These are phyloP conservation scores for Cacajao melanocephalus DNA, from an alignment of 2,797 vertebrate genomes.

Conservation along the genomic window DNA sequence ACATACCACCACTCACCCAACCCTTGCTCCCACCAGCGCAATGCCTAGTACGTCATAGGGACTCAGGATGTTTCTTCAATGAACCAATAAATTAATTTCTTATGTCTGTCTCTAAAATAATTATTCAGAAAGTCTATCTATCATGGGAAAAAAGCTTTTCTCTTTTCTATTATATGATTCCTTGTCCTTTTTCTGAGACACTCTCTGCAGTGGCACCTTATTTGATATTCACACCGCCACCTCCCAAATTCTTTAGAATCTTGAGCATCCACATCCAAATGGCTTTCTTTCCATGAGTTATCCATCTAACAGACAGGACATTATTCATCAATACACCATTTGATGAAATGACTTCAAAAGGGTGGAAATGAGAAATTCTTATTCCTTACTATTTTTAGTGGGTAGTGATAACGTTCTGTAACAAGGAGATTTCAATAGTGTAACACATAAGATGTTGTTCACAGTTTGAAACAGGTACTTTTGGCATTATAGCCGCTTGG, in stretches of 20 bases:
- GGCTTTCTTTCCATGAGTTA: not conserved
- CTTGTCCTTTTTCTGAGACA: not conserved
- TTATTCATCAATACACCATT: not conserved
- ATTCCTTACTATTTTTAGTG: not conserved
- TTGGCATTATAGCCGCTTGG: not conserved
- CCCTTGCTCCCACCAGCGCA: not conserved
- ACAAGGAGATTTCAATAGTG: not conserved
- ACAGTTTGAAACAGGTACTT: not conserved
- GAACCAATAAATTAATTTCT: not conserved
- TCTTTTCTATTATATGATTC: not conserved
- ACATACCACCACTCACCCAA: accelerated
- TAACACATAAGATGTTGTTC: not conserved
- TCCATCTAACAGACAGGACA: not conserved
- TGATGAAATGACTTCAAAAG: not conserved
- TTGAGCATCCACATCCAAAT: not conserved
- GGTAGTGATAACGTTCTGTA: not conserved
- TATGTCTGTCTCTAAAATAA: not conserved
- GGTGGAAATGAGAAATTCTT: not conserved
- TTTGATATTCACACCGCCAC: not conserved
- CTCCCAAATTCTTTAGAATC: not conserved
- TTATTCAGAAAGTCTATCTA: not conserved
- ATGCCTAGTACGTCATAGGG: not conserved
- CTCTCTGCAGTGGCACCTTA: not conserved
- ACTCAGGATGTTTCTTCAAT: not conserved
- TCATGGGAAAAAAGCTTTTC: not conserved